Evolutionary conservation across 1,140 invertebrate genomes (phyloP).

Genomic region (Cydia splendana): DNA sequence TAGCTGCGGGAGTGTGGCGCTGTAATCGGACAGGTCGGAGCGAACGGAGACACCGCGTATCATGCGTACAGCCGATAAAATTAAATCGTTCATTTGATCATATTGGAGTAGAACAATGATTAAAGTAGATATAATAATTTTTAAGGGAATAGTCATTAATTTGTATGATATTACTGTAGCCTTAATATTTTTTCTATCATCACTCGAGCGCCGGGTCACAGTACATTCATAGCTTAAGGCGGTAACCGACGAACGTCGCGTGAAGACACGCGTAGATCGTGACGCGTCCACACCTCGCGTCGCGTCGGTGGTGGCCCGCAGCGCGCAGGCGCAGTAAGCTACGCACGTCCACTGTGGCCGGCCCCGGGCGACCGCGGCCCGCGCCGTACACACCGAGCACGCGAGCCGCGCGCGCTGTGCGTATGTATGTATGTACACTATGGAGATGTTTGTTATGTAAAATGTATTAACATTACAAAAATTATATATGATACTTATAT

Average conservation of each 20-base stretch:
- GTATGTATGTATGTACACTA: constrained; percentile 77
- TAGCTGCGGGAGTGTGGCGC: constrained; percentile 72
- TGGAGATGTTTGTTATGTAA: constrained; percentile 78
- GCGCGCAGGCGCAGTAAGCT: too few species aligned
- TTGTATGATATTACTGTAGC: constrained; percentile 80
- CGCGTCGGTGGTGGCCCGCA: too few species aligned
- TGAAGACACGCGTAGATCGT: too few species aligned
- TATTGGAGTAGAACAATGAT: constrained; percentile 78
- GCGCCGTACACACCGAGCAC: constrained; percentile 47
- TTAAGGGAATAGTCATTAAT: constrained; percentile 80
- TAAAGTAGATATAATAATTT: constrained; percentile 77
- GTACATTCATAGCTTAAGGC: not conserved
- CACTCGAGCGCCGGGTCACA: constrained; percentile 57
- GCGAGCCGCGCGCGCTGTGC: constrained; percentile 49
- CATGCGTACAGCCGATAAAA: constrained; percentile 62
- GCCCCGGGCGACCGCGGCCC: constrained; percentile 46
- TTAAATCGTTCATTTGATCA: constrained; percentile 65
- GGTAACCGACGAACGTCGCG: constrained; percentile 33
- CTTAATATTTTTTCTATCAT: constrained; percentile 76
- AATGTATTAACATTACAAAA: constrained; percentile 80
- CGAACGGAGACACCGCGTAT: constrained; percentile 61
- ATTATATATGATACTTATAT: constrained; percentile 79
- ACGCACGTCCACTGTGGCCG: constrained; percentile 14
- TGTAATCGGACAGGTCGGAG: constrained; percentile 57
- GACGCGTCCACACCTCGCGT: too few species aligned